Conservation (phyloP, 2,113 vertebrate genomes). For the Otus sunia region DNA sequence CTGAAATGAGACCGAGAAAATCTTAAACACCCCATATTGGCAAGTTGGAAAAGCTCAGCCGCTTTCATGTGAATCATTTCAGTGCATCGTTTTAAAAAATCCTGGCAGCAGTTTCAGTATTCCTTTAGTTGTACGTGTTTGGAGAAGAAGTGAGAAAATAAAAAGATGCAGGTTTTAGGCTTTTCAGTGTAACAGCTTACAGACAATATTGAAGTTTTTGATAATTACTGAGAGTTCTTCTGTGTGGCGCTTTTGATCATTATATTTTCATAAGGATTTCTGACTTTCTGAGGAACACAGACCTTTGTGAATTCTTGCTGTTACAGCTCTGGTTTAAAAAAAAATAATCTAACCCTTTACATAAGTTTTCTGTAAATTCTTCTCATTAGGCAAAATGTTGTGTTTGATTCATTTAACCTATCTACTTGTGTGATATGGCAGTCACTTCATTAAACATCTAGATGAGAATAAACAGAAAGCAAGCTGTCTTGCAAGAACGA, state of each 20-base stretch:
- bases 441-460: slow-evolving; percentile 55
- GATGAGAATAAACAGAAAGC: slow-evolving; percentile 43
- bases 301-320: slow-evolving; percentile 11
- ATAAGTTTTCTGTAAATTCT: slow-evolving; percentile 20
- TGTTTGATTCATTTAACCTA: slow-evolving; percentile 60
- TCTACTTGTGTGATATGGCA: slow-evolving; percentile 22
- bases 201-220: slow-evolving; percentile 38
- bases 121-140: neutral
- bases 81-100: neutral
- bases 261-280: slow-evolving; percentile 13
- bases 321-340: neutral
- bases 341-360: neutral
- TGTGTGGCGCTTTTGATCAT: slow-evolving; percentile 11
- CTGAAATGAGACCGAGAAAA: neutral
- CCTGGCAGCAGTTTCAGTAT: neutral
- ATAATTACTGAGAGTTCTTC: slow-evolving; percentile 28
- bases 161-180: neutral
- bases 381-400: slow-evolving; percentile 41
- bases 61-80: neutral
- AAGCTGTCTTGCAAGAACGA: slow-evolving; percentile 38
- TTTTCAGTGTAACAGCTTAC: slow-evolving; percentile 31
- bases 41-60: neutral
- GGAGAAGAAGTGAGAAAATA: slow-evolving; percentile 39
- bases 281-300: slow-evolving; percentile 10
- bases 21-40: neutral